Evolutionary conservation across 2,888 invertebrate genomes (phyloP), one percentile per base, ranked within the genome.

Genomic region (Drosophila neonasuta): DNA sequence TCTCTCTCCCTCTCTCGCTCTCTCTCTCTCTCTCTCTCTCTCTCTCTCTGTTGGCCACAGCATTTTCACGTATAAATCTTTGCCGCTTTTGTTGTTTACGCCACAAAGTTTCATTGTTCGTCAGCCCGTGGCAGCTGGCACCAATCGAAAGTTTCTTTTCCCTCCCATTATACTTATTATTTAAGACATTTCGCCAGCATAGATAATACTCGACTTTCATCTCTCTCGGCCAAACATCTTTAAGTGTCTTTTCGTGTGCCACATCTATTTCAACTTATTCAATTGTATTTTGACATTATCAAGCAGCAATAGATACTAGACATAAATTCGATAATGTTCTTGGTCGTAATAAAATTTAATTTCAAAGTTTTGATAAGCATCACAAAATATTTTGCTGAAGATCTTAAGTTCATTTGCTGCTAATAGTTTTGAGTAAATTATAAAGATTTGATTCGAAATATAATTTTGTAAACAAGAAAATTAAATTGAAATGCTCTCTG

Each of bases 91-190:
- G 79, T 79, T 84, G 84, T 71, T 84, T 74, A 64, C 63, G 72
- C 67, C 79, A 60, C 57, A 67, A 85, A 85, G 66, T 79, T 80
- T 72, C 69, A 70, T 65, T 80, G 79, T 61, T 79, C 73, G 70
- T 75, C 70, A 80, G 77, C 62, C 56, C 54, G 71, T 84, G 82
- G 82, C 85, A 80, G 80, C 82, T 82, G 79, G 63, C 79, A 63
- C 76, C 71, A 75, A 71, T 75, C 74, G 76, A 75, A 74, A 74
- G 30, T 75, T 74, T 62, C 42, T 59, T 61, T 54, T 51, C 36
- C 58, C 15, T 52, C 45, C 49, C 66, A 68, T 59, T 71, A 56
- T 51, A 44, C 36, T 71, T 68, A 74, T 74, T 73, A 72, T 72
- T 71, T 71, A 68, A 48, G 74, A 42, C 74, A 68, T 68, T 64